phyloP scores from a whole-genome alignment of 2,888 invertebrate species.

The Bugulina stolonifera region DNA sequence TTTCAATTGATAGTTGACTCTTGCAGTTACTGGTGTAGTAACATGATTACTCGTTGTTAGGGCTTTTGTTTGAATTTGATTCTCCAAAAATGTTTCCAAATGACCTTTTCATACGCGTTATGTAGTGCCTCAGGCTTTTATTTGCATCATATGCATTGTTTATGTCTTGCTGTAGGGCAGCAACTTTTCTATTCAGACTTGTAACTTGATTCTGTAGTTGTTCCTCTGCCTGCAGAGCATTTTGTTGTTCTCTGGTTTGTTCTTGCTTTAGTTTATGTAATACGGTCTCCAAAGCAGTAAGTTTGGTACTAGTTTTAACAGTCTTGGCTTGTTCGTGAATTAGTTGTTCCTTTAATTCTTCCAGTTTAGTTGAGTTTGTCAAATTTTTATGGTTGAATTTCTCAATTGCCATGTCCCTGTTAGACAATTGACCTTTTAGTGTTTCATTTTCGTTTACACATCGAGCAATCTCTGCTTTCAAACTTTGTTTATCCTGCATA shows the following conservation, averaged over 20 bases:
- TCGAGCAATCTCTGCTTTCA: background rate
- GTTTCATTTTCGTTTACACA: background rate
- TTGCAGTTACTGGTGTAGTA: no score
- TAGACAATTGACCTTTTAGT: background rate
- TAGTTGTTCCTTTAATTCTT: background rate
- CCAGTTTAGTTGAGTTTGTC: no score
- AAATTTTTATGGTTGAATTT: no score
- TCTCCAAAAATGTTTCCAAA: background rate
- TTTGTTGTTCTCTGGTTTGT: background rate
- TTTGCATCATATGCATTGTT: background rate
- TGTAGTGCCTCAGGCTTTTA: conserved; percentile 14
- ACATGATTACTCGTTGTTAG: no score
- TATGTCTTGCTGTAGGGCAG: background rate
- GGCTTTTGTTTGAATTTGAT: background rate
- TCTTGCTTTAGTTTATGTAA: background rate
- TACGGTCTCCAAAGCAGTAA: background rate
- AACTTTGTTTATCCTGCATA: background rate
- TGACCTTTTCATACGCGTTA: conserved; percentile 1
- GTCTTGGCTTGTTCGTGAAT: background rate
- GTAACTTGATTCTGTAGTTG: background rate
- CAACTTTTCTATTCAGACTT: background rate
- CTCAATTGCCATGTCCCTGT: background rate
- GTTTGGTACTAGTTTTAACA: background rate
- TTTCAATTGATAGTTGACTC: no score
- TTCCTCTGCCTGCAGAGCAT: background rate